phyloP scores from a whole-genome alignment of 2,113 vertebrate species.

The Tinamus guttatus region DNA sequence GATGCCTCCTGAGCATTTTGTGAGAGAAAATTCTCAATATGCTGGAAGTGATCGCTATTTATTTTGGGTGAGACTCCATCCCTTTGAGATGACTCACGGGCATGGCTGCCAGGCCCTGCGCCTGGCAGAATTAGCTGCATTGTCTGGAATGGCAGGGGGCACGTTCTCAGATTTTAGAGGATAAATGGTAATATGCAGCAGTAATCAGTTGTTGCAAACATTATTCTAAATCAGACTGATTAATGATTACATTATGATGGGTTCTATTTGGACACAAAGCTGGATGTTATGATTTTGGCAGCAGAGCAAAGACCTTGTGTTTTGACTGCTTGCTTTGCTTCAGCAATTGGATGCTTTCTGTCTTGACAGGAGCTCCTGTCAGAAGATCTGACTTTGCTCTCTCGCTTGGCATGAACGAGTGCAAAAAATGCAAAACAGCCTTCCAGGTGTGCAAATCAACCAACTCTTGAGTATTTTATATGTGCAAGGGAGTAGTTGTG shows the following conservation, averaged over 20 bases:
- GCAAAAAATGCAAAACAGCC: background rate
- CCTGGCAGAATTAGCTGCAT: constrained; percentile 20
- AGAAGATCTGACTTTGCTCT: background rate
- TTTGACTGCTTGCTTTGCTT: constrained; percentile 30
- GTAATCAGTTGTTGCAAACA: constrained; percentile 40
- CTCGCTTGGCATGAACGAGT: background rate
- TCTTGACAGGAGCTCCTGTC: background rate
- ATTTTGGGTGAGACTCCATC: background rate
- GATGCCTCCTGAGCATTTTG: background rate
- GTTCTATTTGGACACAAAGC: constrained; percentile 23
- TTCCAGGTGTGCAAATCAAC: background rate
- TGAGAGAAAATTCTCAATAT: background rate
- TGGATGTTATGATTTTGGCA: constrained; percentile 23
- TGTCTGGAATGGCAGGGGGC: constrained; percentile 22
- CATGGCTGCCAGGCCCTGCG: background rate
- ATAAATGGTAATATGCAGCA: background rate
- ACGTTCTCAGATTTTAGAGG: constrained; percentile 29
- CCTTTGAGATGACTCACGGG: background rate
- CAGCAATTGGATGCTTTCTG: background rate
- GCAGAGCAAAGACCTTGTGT: background rate
- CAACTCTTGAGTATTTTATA: background rate
- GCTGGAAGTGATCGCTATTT: background rate
- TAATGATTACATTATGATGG: constrained; percentile 18
- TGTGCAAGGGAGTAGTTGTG: background rate
- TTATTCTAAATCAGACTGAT: constrained; percentile 50